phyloP scores from a whole-genome alignment of 1,140 invertebrate genomes.

The Drosophila biarmipes region DNA sequence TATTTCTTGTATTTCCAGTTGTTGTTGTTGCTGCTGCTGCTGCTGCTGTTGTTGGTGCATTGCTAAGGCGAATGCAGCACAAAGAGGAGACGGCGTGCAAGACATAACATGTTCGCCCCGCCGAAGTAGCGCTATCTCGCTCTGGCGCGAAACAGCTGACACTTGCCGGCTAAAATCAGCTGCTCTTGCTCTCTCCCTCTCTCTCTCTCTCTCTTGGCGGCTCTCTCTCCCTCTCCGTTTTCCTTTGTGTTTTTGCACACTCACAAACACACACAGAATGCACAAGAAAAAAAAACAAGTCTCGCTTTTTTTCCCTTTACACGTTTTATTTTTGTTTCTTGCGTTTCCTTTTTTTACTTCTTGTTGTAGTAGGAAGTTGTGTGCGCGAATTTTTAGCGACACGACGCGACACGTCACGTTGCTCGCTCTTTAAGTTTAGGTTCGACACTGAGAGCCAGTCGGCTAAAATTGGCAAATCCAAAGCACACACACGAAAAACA shows the following conservation, averaged over 20 bases:
- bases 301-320: slow-evolving; percentile 3
- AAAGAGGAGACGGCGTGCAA: slow-evolving; percentile 26
- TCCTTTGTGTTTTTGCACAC: slow-evolving; percentile 22
- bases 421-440: slow-evolving; percentile 82
- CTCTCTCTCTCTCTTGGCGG: too few relatives aligned
- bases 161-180: slow-evolving; percentile 78
- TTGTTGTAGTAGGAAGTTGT: slow-evolving; percentile 66
- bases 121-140: not conserved
- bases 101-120: slow-evolving; percentile 32
- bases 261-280: slow-evolving; percentile 27
- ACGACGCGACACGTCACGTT: slow-evolving; percentile 81
- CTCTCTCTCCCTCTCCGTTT: not conserved
- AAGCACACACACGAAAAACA: slow-evolving; percentile 44
- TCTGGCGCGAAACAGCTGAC: slow-evolving; percentile 62
- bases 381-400: slow-evolving; percentile 66
- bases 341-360: slow-evolving; percentile 21
- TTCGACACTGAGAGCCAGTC: slow-evolving; percentile 76
- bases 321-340: slow-evolving; percentile 20
- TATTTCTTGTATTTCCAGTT: slow-evolving; percentile 17
- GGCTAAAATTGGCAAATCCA: slow-evolving; percentile 78
- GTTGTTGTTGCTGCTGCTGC: slow-evolving; percentile 10
- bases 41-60: slow-evolving; percentile 44
- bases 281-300: slow-evolving; percentile 43
- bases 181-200: slow-evolving; percentile 41
- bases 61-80: slow-evolving; percentile 42